These are phyloP conservation scores for Gastrophysa polygoni DNA, from an alignment of 2,888 invertebrate genomes.

Conservation along the genomic window DNA sequence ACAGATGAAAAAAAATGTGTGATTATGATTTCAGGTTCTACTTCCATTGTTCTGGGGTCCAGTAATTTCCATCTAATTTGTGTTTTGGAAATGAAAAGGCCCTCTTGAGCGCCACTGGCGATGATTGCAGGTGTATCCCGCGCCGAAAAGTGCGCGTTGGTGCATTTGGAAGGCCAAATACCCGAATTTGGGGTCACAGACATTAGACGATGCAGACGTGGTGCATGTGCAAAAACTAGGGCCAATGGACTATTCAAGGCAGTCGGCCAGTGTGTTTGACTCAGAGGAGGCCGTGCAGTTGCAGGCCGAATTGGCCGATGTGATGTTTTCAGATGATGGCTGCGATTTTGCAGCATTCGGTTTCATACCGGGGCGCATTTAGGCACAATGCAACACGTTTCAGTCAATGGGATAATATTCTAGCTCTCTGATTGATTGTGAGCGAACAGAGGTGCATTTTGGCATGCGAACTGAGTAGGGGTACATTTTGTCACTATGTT, in stretches of 20 bases:
- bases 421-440: too few species aligned
- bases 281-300: conserved; percentile 32
- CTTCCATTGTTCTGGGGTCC: too few species aligned
- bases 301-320: neutral
- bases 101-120: neutral
- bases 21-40: too few species aligned
- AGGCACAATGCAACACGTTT: too few species aligned
- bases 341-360: neutral
- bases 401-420: too few species aligned
- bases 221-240: conserved; percentile 56
- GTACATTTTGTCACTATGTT: too few species aligned
- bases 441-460: too few species aligned
- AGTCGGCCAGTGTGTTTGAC: conserved; percentile 54
- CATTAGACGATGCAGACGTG: conserved; percentile 56
- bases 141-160: conserved; percentile 19
- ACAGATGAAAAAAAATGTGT: too few species aligned
- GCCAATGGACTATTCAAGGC: conserved; percentile 58
- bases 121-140: conserved; percentile 14
- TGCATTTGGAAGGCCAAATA: conserved; percentile 51
- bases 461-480: too few species aligned
- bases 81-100: too few species aligned
- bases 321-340: neutral
- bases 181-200: conserved; percentile 58
- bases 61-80: too few species aligned
- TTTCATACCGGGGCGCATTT: neutral